Conservation (phyloP, 2,113 vertebrate genomes). For the Cisticola juncidis region DNA sequence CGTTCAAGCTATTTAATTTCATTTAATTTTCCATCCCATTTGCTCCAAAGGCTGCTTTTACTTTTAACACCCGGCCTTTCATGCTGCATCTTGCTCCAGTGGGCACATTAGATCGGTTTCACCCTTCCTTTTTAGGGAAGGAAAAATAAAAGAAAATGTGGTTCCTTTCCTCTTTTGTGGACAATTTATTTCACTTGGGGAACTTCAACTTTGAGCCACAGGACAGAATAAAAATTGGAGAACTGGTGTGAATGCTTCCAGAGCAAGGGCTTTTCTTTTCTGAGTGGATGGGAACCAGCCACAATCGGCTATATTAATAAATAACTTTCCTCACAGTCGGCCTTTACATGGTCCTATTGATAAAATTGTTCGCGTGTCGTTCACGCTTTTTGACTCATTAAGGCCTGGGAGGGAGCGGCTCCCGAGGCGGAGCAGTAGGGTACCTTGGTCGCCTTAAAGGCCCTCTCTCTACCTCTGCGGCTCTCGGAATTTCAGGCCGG, state of each 20-base stretch:
- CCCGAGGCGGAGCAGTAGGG: conserved; percentile 77
- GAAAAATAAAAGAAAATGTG: conserved; percentile 88
- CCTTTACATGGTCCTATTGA: conserved; percentile 91
- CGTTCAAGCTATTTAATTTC: conserved; percentile 98
- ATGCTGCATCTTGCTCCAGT: conserved; percentile 83
- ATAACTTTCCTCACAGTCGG: conserved; percentile 91
- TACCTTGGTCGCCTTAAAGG: conserved; percentile 69
- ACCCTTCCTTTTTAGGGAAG: conserved; percentile 82
- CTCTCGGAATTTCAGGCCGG: conserved; percentile 71
- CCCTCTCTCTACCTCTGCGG: conserved; percentile 64
- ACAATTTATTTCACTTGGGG: conserved; percentile 89
- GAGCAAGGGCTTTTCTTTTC: conserved; percentile 80
- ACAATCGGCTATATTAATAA: conserved; percentile 95
- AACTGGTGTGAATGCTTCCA: conserved; percentile 86
- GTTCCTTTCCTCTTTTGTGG: conserved; percentile 82
- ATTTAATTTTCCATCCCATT: conserved; percentile 99
- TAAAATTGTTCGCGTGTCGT: conserved; percentile 97
- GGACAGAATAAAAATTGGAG: conserved; percentile 84
- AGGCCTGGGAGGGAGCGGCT: conserved; percentile 72
- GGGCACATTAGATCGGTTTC: conserved; percentile 89
- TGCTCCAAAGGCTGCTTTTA: conserved; percentile 89
- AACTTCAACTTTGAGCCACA: conserved; percentile 85
- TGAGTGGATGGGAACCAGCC: conserved; percentile 89
- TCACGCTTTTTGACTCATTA: conserved; percentile 89
- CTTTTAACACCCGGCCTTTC: conserved; percentile 88